These are phyloP conservation scores for Pseudopipra pipra DNA, from an alignment of 2,113 vertebrate species.

Conservation along the genomic window DNA sequence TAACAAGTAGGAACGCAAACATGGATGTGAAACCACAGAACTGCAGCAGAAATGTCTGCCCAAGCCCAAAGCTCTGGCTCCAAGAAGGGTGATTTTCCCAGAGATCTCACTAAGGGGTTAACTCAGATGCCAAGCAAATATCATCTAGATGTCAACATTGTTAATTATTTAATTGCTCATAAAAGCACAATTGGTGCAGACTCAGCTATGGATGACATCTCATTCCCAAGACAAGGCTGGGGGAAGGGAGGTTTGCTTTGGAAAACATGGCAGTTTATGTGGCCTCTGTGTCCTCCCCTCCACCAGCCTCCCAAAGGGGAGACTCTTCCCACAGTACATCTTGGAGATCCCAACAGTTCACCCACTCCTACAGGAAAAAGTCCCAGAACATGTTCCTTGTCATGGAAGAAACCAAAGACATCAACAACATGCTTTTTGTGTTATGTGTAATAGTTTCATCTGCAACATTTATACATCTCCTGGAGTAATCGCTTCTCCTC, in stretches of 20 bases:
- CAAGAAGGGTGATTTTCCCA: not conserved
- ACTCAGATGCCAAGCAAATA: conserved; percentile 27
- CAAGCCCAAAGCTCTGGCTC: not conserved
- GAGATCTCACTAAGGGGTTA: conserved; percentile 22
- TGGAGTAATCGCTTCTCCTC: not conserved
- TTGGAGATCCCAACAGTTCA: not conserved
- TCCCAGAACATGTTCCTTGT: not conserved
- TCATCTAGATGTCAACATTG: conserved; percentile 55
- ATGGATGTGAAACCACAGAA: not conserved
- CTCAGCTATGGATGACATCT: not conserved
- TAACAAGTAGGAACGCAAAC: not conserved
- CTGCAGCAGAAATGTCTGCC: not conserved
- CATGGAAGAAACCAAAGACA: not conserved
- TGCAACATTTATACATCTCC: not conserved
- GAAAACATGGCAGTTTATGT: accelerated
- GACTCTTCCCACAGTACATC: not conserved
- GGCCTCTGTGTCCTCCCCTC: too few species aligned
- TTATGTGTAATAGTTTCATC: not conserved
- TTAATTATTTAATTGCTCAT: conserved; percentile 65
- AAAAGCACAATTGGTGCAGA: conserved; percentile 31
- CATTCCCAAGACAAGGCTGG: not conserved
- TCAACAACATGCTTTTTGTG: not conserved
- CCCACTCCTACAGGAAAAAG: not conserved
- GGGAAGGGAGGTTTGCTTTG: not conserved
- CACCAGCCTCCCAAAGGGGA: accelerated